Evolutionary conservation across 1,140 invertebrate species (phyloP).

Genomic region (Drosophila ohnishii): DNA sequence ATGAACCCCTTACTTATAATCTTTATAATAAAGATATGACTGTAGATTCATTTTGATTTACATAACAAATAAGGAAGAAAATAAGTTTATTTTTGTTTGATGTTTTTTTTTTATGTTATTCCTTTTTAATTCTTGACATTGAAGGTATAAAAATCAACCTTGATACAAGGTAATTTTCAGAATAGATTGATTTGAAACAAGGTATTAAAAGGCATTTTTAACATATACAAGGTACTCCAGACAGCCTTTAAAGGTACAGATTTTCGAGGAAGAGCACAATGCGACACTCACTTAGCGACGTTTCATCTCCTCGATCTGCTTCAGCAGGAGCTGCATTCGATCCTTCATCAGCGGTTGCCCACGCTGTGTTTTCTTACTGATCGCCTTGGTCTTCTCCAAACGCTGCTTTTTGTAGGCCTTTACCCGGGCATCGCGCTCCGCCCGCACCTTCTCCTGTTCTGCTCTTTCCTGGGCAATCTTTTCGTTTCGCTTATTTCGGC

Average conservation of each 20-base stretch:
- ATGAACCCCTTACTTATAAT: not conserved
- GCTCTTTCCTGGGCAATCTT: conserved; percentile 57
- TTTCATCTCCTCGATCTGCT: conserved; percentile 81
- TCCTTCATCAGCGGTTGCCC: conserved; percentile 81
- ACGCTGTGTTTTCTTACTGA: conserved; percentile 73
- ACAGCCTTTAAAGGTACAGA: not conserved
- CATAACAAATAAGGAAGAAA: not conserved
- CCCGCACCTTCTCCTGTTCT: conserved; percentile 51
- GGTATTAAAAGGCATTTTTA: not conserved
- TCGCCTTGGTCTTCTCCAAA: conserved; percentile 70
- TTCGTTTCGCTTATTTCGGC: conserved; percentile 59
- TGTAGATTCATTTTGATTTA: not conserved
- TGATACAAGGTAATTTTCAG: conserved; percentile 1
- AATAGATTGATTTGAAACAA: not conserved
- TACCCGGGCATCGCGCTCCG: conserved; percentile 68
- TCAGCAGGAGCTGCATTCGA: conserved; percentile 76
- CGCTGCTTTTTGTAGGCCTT: conserved; percentile 75
- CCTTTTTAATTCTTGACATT: not conserved
- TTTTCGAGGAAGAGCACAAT: not conserved
- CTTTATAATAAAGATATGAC: not conserved
- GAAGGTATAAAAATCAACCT: not conserved
- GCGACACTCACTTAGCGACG: conserved; percentile 32
- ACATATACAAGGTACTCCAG: not conserved
- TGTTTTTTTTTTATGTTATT: not conserved
- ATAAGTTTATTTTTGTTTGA: too few relatives aligned